Base-by-base conservation (phyloP, 1,140 invertebrate species). In the Drosophila leontia region DNA sequence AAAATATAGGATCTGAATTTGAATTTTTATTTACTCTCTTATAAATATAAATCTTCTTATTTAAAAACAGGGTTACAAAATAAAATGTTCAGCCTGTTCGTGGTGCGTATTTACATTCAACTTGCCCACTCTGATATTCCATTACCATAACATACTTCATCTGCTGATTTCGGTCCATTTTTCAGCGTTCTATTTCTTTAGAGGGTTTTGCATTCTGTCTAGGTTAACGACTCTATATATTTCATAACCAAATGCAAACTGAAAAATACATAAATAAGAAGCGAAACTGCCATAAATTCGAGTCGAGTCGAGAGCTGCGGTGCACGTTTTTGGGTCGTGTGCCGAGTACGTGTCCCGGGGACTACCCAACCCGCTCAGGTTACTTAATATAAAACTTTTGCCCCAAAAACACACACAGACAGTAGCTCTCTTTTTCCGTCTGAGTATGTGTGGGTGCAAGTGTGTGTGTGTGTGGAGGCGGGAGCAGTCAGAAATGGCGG, bases 241-340 rank as follows among this genome's bases (percentile, higher is more conserved):
- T 61, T 78, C 37, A 65, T 76, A 65, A 57, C 35, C 42, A 60
- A 61, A 37, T 57, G 58, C 55, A 72, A 41, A 45, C 68, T 42
- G 45, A 42, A 70, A 56, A 53, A 62, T 62, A 63, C 65, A 71
- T 78, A 72, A 72, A 59, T 69, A 80, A 83, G 58, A 60, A 59
- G 60, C 23, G 62, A 67, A 47, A 78, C 60, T 39, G 81, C 59
- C 76, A 53, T 80, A 70, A 75, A 70, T 65, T 80, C 47, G 29
- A 76, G 63, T 80, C 57, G 34, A 76, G 63, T 80, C 42, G 71
- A 62, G 70, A 65, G 60, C 78, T 69, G 78, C 55, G 76, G 53
- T 59, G 69, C 70, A 82, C 70, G 75, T 75, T 82, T 79, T 70
- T 32, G 76, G 69, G 76, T 80, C 69, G 60, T 75, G 75, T 74